A percentile compares a stretch with the other conserved stretches of the same genome.
Evolutionary conservation across 2,888 invertebrate species (phyloP).

Genomic region (Lasioglossum morio): DNA sequence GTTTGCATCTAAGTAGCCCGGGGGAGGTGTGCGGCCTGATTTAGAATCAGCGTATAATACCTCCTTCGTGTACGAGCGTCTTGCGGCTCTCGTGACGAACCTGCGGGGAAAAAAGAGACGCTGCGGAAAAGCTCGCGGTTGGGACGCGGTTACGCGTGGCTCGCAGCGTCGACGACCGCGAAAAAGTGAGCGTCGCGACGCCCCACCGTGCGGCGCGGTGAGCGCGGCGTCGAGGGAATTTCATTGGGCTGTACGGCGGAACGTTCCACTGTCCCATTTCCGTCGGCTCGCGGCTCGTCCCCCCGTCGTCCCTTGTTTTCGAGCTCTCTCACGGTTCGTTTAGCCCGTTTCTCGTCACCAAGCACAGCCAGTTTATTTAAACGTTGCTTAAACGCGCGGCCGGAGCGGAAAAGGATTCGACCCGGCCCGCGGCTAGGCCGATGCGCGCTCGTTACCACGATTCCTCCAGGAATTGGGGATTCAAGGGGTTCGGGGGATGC

Average conservation of each 20-base stretch:
- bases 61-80: not conserved
- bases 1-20: not conserved
- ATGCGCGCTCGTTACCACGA: constrained; percentile 46
- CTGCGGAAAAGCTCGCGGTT: not conserved
- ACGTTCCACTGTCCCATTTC: constrained; percentile 43
- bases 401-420: constrained; percentile 29
- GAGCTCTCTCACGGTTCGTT: constrained; percentile 53
- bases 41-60: not conserved
- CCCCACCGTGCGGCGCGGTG: not conserved
- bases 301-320: constrained; percentile 16
- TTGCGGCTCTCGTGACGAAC: not conserved
- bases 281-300: not conserved
- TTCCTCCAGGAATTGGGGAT: not conserved
- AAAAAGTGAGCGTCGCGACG: constrained; percentile 17
- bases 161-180: constrained; percentile 14
- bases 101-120: not conserved
- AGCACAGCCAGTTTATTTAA: constrained; percentile 55
- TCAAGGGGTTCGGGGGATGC: not conserved
- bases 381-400: constrained; percentile 48
- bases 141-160: constrained; percentile 20
- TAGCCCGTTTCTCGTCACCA: constrained; percentile 51
- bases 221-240: constrained; percentile 16
- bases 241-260: constrained; percentile 1
- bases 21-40: not conserved
- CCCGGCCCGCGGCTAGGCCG: not conserved